These are phyloP conservation scores for Brachypteracias leptosomus DNA, from an alignment of 2,113 vertebrate species.

Conservation along the genomic window DNA sequence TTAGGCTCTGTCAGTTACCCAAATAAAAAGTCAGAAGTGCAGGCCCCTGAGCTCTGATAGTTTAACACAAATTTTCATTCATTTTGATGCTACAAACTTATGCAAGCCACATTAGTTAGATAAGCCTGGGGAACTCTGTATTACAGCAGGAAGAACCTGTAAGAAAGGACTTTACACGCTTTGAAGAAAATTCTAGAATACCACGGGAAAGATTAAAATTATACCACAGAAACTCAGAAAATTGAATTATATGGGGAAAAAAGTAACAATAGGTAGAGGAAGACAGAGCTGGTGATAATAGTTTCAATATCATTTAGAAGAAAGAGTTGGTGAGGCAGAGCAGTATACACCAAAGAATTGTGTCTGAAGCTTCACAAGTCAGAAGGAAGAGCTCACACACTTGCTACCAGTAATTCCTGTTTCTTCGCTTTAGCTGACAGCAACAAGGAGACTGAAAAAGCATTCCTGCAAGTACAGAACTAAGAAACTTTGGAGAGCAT, in stretches of 20 bases:
- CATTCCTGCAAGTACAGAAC: neutral
- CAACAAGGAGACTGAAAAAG: neutral
- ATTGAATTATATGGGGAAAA: neutral
- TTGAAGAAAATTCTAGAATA: constrained; percentile 1
- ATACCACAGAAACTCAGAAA: neutral
- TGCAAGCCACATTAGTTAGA: neutral
- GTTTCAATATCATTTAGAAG: neutral
- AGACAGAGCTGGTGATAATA: neutral
- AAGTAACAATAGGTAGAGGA: neutral
- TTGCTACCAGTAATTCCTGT: neutral
- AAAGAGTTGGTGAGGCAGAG: neutral
- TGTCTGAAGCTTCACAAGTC: neutral
- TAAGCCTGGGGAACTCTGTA: neutral
- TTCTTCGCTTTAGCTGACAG: neutral
- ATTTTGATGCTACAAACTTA: neutral
- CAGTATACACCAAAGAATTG: neutral
- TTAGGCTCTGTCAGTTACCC: neutral
- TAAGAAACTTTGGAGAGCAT: neutral
- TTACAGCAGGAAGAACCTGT: neutral
- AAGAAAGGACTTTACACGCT: neutral
- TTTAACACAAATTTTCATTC: neutral
- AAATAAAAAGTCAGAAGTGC: neutral
- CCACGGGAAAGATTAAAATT: neutral
- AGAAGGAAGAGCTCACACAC: neutral
- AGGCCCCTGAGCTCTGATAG: neutral